Percentiles rank a stretch among this genome's conserved stretches.
These are phyloP conservation scores for Leuciscus waleckii DNA, from an alignment of 2,797 vertebrate species.

Conservation along the genomic window DNA sequence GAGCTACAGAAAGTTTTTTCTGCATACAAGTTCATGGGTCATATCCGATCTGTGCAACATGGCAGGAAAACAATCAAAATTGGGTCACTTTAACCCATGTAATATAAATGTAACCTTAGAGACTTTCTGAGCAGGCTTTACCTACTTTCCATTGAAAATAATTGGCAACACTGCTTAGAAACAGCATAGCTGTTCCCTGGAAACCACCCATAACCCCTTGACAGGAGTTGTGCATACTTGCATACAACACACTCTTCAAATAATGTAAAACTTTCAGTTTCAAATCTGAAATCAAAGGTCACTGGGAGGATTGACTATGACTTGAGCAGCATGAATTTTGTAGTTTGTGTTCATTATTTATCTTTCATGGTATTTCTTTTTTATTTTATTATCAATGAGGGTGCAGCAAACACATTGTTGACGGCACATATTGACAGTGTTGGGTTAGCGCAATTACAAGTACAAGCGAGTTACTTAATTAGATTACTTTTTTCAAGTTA, in stretches of 20 bases:
- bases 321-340: background rate
- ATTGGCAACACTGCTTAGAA: background rate
- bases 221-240: background rate
- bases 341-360: background rate
- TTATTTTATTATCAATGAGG: background rate
- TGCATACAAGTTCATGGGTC: background rate
- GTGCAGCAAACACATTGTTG: background rate
- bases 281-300: background rate
- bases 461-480: rapidly evolving
- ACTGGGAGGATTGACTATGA: background rate
- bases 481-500: background rate
- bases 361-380: background rate
- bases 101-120: background rate
- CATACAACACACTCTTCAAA: background rate
- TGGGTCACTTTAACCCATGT: background rate
- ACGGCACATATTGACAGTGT: background rate
- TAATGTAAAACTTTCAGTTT: background rate
- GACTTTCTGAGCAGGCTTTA: background rate
- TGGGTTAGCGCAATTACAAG: background rate
- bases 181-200: background rate
- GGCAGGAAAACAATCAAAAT: background rate
- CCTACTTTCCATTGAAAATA: background rate
- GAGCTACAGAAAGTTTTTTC: background rate
- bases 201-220: background rate
- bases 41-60: background rate